Base-by-base conservation (phyloP, 1,140 invertebrate species). In the Procambarus clarkii region DNA sequence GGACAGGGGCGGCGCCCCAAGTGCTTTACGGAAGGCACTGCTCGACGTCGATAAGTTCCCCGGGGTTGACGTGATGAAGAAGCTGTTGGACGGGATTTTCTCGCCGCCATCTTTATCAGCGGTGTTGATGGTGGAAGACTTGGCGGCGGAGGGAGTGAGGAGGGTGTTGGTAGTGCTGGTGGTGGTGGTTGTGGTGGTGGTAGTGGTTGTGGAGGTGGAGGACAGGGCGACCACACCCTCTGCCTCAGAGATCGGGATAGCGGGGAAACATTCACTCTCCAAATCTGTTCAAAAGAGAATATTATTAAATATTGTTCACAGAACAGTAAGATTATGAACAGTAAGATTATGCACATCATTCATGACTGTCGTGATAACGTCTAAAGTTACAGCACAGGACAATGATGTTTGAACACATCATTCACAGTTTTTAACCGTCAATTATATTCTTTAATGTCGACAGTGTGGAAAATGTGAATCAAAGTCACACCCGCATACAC, bases 221-320 rank as follows among this genome's bases (percentile, higher is more conserved):
- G n/a, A 1, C 3, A 18, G 2, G 2, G 15, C 9, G 54, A 50
- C 58, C 21, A 4, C 21, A 24, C 88, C 81, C 76, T 78, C 82
- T 13, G 88, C 88, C 34, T 91, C 88, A 21, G 82, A 91, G 50
- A 91, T 85, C n/a, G 88, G 88, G 50, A 91, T 91, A 71, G 88
- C 88, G 34, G 88, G 88, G 74, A 85, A 91, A 45, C 88, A 91
- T 45, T 91, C 88, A n/a, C 88, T 91, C 74, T 91, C 88, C 82
- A 91, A 54, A 45, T 91, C 88, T 91, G 79, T 54, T 8, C 50
- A 54, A 54, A 34, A 34, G 34, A 34, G 34, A 34, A 34, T 34
- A 34, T 34, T 34, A 34, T 34, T 0, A 34, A 34, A 34, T 34
- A 34, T 34, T 34, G 34, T 34, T 1, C 34, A 34, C 34, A 1